These are phyloP conservation scores for Eurytoma californica DNA, from an alignment of 2,888 invertebrate species.

Conservation along the genomic window DNA sequence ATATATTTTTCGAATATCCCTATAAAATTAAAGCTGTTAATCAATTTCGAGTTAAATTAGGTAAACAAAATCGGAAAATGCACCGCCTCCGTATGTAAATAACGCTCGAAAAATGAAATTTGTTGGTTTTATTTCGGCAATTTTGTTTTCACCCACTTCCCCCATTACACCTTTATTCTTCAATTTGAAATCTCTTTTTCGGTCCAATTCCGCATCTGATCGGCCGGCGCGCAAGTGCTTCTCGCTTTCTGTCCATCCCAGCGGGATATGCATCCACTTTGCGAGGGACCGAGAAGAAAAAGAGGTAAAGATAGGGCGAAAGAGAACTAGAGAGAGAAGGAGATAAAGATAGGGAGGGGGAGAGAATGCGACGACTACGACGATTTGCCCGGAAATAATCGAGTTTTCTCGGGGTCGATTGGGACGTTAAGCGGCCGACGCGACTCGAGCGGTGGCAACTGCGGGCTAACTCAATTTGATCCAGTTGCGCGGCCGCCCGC, in stretches of 20 bases:
- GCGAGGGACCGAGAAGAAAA: slow-evolving; percentile 53
- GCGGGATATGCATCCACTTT: slow-evolving; percentile 49
- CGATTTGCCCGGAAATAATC: slow-evolving; percentile 67
- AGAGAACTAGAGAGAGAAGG: slow-evolving; percentile 1
- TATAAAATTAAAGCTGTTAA: too few species aligned
- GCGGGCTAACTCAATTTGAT: slow-evolving; percentile 65
- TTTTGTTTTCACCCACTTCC: too few species aligned
- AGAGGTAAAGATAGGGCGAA: background rate
- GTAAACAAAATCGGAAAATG: too few species aligned
- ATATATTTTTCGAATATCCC: too few species aligned
- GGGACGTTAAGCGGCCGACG: slow-evolving; percentile 63
- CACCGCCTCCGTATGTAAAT: too few species aligned
- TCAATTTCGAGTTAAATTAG: too few species aligned
- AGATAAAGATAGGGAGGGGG: slow-evolving; percentile 46
- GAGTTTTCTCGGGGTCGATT: slow-evolving; percentile 63
- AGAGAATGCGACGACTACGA: slow-evolving; percentile 53
- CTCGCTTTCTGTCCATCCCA: slow-evolving; percentile 21
- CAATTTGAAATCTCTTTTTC: background rate
- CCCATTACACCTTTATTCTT: too few species aligned
- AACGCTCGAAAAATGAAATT: too few species aligned
- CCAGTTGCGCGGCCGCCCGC: slow-evolving; percentile 19
- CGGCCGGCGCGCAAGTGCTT: background rate
- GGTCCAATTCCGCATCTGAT: background rate
- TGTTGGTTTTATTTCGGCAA: too few species aligned
- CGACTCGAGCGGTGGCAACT: slow-evolving; percentile 58